phyloP scores from a whole-genome alignment of 2,888 invertebrate genomes.

The Melipona bicolor region DNA sequence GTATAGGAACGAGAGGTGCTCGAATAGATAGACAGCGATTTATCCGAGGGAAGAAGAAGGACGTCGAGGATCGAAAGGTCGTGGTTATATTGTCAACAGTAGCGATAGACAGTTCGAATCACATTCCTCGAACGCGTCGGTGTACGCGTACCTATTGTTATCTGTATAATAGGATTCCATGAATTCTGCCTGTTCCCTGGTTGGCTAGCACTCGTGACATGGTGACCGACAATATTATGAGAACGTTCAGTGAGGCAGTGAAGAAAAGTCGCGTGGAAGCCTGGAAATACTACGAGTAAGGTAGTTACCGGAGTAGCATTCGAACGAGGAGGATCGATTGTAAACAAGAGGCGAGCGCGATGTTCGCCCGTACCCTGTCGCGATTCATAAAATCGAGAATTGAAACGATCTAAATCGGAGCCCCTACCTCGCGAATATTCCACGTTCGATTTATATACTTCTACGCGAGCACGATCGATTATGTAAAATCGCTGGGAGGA shows the following conservation, averaged over 20 bases:
- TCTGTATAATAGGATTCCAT: constrained; percentile 9
- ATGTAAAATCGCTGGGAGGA: background rate
- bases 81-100: constrained; percentile 34
- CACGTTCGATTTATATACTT: too few species aligned
- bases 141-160: constrained; percentile 24
- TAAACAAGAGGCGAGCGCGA: background rate
- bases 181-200: constrained; percentile 14
- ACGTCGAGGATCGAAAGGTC: constrained; percentile 8
- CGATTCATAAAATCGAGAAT: background rate
- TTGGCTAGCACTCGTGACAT: constrained; percentile 27
- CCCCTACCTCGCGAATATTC: background rate
- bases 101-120: constrained; percentile 4
- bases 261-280: background rate
- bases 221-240: constrained; percentile 53
- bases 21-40: background rate
- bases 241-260: background rate
- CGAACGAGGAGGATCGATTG: background rate
- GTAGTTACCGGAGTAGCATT: background rate
- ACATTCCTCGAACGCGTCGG: constrained; percentile 25
- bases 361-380: too few species aligned
- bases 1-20: background rate
- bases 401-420: background rate
- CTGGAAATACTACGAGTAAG: too few species aligned
- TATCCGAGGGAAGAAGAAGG: background rate
- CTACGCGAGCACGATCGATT: background rate